phyloP scores from a whole-genome alignment of 2,888 invertebrate genomes.

The Hymenopus coronatus region DNA sequence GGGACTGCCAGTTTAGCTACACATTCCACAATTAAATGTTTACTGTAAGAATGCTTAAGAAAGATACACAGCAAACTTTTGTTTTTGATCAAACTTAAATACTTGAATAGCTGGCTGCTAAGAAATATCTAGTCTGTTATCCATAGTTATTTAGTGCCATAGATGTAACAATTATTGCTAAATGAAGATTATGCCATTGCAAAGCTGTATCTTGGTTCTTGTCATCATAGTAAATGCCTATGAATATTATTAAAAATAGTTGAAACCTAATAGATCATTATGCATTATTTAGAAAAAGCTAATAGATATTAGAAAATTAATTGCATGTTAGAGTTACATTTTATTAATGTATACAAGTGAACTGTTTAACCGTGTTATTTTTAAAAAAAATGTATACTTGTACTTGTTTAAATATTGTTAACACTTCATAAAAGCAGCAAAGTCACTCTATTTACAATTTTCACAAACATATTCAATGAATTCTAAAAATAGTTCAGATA shows the following conservation, averaged over 20 bases:
- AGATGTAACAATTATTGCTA: background rate
- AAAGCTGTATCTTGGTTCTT: background rate
- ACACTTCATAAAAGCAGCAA: background rate
- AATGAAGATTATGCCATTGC: background rate
- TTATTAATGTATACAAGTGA: background rate
- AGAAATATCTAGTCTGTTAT: background rate
- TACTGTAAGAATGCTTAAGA: background rate
- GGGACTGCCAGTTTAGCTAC: background rate
- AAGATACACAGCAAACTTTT: background rate
- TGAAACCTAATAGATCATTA: background rate
- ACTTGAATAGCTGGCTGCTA: background rate
- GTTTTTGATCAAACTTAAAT: no score
- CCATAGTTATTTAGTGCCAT: background rate
- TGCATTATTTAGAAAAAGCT: background rate
- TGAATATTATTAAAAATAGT: background rate
- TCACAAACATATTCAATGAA: background rate
- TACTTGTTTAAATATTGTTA: background rate
- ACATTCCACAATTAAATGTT: background rate
- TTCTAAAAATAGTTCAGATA: background rate
- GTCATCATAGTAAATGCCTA: background rate
- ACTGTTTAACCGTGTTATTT: background rate
- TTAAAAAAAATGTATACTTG: background rate
- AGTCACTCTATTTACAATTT: background rate
- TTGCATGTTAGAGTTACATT: background rate
- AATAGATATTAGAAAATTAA: background rate